Percentiles rank a stretch among this genome's conserved stretches.
Evolutionary conservation across 2,113 vertebrate species (phyloP).

Genomic region (Chauna torquata): DNA sequence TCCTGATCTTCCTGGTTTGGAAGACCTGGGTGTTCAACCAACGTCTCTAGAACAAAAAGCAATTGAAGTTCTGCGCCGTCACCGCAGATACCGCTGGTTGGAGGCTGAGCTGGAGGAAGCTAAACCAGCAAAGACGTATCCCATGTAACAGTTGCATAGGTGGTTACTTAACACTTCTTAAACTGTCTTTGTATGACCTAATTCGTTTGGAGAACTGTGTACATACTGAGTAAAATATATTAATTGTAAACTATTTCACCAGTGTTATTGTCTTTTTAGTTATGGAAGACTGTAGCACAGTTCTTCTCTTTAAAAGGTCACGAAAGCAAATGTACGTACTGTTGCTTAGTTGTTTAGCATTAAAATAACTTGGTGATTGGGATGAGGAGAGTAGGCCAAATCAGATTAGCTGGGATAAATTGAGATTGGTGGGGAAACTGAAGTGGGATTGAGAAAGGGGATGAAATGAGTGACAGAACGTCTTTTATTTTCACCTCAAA

Average conservation of each 20-base stretch:
- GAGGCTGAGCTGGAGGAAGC: slow-evolving; percentile 83
- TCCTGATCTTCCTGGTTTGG: slow-evolving; percentile 88
- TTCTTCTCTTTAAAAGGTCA: background rate
- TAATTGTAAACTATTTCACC: slow-evolving; percentile 21
- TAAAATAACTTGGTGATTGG: background rate
- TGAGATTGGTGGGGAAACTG: background rate
- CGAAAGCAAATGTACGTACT: background rate
- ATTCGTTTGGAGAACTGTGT: slow-evolving; percentile 15
- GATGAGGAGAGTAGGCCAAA: background rate
- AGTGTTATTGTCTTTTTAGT: background rate
- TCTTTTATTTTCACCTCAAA: background rate
- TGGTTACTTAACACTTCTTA: background rate
- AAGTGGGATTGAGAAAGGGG: background rate
- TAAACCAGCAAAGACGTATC: slow-evolving; percentile 85
- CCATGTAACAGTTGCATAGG: slow-evolving; percentile 61
- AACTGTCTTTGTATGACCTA: background rate
- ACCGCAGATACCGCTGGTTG: slow-evolving; percentile 88
- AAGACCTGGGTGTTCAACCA: slow-evolving; percentile 88
- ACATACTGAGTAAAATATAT: slow-evolving; percentile 38
- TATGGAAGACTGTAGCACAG: background rate
- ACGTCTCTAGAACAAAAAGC: slow-evolving; percentile 87
- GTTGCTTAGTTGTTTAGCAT: background rate
- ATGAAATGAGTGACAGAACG: background rate
- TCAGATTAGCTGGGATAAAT: background rate
- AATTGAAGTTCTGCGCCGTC: slow-evolving; percentile 90